Evolutionary conservation across 2,888 invertebrate species (phyloP).

Genomic region (Malachius bipustulatus): DNA sequence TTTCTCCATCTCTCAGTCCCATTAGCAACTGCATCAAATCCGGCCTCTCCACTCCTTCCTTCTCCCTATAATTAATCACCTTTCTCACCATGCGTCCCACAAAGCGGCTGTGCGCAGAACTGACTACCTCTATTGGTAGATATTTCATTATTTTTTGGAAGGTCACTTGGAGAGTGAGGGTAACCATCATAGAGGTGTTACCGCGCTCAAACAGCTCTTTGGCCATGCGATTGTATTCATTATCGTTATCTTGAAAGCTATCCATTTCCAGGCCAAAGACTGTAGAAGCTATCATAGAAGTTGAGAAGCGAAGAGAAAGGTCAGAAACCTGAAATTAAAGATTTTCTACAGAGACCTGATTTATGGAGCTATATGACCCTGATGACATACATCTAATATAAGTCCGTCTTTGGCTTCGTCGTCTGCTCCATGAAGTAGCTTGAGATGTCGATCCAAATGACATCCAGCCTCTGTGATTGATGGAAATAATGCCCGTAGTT

Average conservation of each 20-base stretch:
- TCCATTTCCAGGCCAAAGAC: slow-evolving; percentile 17
- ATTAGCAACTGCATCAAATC: slow-evolving; percentile 12
- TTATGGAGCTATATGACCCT: too few relatives aligned
- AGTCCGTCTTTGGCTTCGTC: neutral
- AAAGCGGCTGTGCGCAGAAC: slow-evolving; percentile 22
- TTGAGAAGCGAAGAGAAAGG: slow-evolving; percentile 13
- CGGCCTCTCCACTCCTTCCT: slow-evolving; percentile 6
- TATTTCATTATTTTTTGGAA: slow-evolving; percentile 12
- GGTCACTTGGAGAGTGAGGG: slow-evolving; percentile 12
- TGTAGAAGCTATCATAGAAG: slow-evolving; percentile 15
- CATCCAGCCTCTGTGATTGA: slow-evolving; percentile 12
- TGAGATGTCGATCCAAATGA: slow-evolving; percentile 8
- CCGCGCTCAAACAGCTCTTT: slow-evolving; percentile 8
- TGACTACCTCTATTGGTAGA: slow-evolving; percentile 12
- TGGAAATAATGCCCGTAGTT: slow-evolving; percentile 48
- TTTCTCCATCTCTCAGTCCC: slow-evolving; percentile 10
- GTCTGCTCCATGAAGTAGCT: neutral
- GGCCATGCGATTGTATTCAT: slow-evolving; percentile 13
- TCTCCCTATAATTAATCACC: slow-evolving; percentile 21
- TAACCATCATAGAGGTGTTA: slow-evolving; percentile 9
- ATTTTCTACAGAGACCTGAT: too few relatives aligned
- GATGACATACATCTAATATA: neutral
- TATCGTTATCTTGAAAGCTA: slow-evolving; percentile 14
- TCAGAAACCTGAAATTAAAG: slow-evolving; percentile 15
- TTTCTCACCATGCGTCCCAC: slow-evolving; percentile 28